Base-by-base conservation (phyloP, 2,797 vertebrate species). In the Vultur gryphus region DNA sequence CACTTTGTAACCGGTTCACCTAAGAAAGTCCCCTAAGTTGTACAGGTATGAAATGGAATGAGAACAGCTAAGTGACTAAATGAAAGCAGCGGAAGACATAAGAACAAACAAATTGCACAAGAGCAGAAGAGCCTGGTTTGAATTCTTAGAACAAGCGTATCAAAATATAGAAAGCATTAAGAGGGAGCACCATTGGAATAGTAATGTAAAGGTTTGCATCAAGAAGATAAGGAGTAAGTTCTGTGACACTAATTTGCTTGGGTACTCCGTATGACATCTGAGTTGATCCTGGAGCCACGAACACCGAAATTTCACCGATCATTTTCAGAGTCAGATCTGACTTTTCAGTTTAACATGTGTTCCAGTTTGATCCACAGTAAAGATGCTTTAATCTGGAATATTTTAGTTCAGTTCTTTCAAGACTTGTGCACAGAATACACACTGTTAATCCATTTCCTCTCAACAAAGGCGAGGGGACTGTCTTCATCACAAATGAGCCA, bases 361-460 rank as follows among this genome's bases (percentile, higher is more conserved):
- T 91, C 51, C 46, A 55, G 14, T 72, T 86, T 81, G 25, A 76
- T 93, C 72, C 49, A 76, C n/a, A 6, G 16, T 57, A 78, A 76
- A 20, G 35, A 33, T 58, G 64, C 29, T 92, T 89, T 85, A 65
- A 55, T 90, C 69, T 93, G 72, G 39, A 90, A 59, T 85, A 54
- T 58, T 96, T 92, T 49, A 71, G 26, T 73, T 73, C 65, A 29
- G 35, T 79, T 85, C 33, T 90, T 33, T 88, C 66, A 69, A 69
- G 57, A 75, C 65, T 37, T 81, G 31, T 89, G 65, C 44, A 54
- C 59, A 83, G 75, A 96, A 88, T 93, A 46, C 65, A 76, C 89
- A 29, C 87, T 93, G 94, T 95, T 96, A 91, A 95, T 95, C 78
- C 87, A 91, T 97, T 97, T 97, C 91, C 93, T 97, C 93, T 85